Conservation (phyloP, 1,140 invertebrate species). For the Globodera ellingtonae region DNA sequence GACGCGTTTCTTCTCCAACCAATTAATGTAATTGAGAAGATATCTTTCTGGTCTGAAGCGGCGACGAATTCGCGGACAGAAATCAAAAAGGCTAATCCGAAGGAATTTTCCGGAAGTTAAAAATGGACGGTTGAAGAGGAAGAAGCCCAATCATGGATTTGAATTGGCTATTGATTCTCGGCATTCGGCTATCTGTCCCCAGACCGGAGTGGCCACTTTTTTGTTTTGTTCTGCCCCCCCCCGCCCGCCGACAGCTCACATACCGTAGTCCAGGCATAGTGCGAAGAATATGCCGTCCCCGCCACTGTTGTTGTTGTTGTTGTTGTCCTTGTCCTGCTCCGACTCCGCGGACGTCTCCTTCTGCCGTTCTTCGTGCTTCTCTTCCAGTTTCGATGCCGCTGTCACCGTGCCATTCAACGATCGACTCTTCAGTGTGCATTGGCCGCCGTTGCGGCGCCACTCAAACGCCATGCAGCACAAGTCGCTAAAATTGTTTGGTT, state of each 20-base stretch:
- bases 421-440: conserved; percentile 49
- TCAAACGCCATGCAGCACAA: conserved; percentile 51
- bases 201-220: too few species aligned
- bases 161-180: too few species aligned
- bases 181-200: too few species aligned
- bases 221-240: too few species aligned
- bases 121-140: too few species aligned
- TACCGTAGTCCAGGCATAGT: conserved; percentile 46
- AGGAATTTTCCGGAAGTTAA: too few species aligned
- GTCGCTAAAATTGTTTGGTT: conserved; percentile 4
- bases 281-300: conserved; percentile 39
- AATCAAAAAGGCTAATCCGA: too few species aligned
- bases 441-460: conserved; percentile 31
- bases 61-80: too few species aligned
- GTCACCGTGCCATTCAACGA: conserved; percentile 49
- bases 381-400: not conserved
- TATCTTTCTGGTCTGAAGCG: too few species aligned
- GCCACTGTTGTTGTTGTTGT: not conserved
- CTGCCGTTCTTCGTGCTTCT: not conserved
- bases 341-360: not conserved
- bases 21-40: too few species aligned
- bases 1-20: too few species aligned
- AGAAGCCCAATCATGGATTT: too few species aligned
- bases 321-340: not conserved
- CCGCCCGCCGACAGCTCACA: not conserved